phyloP scores from a whole-genome alignment of 2,113 vertebrate species.

The Tupaia chinensis region DNA sequence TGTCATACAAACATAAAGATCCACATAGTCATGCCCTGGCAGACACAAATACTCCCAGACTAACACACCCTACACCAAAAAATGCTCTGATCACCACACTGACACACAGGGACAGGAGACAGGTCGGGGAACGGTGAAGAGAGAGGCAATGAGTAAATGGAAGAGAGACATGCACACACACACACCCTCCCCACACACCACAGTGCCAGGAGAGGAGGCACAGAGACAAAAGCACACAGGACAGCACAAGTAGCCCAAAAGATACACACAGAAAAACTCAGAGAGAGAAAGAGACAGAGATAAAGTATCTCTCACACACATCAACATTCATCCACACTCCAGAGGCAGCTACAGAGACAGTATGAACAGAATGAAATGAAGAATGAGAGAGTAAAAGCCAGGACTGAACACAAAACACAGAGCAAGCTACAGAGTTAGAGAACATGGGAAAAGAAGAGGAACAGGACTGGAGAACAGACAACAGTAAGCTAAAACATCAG shows the following conservation, averaged over 20 bases:
- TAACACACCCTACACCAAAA: background rate
- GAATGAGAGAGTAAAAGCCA: background rate
- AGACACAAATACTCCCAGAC: background rate
- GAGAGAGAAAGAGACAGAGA: background rate
- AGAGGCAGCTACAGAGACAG: background rate
- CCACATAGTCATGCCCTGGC: background rate
- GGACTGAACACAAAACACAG: constrained; percentile 26
- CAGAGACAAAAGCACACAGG: background rate
- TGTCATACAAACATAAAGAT: background rate
- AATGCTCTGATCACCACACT: background rate
- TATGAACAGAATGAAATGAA: background rate
- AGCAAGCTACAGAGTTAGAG: background rate
- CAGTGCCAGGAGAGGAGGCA: background rate
- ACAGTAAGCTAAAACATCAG: background rate
- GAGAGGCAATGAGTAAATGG: background rate
- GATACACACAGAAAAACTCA: background rate
- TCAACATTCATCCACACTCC: background rate
- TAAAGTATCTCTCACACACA: background rate
- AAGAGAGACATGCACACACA: background rate
- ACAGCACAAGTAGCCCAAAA: background rate
- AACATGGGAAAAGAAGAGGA: background rate
- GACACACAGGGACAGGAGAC: background rate
- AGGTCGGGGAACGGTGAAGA: background rate
- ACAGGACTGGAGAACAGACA: background rate
- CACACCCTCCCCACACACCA: background rate